These are phyloP conservation scores for Gymnoscopelus microlampas DNA, from an alignment of 2,797 vertebrate genomes.

Conservation along the genomic window DNA sequence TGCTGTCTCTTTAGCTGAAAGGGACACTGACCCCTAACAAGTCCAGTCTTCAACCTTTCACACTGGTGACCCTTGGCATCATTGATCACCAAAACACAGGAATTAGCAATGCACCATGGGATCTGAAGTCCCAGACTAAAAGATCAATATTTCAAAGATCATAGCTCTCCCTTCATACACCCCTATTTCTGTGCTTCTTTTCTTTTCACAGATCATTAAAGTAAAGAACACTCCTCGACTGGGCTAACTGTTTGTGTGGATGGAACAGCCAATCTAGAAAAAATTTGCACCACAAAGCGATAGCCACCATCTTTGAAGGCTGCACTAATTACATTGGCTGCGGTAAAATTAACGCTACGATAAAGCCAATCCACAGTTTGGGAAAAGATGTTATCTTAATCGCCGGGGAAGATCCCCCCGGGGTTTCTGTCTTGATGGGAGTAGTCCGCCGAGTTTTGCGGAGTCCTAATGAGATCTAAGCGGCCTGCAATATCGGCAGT, in stretches of 20 bases:
- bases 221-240: neutral
- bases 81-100: conserved; percentile 53
- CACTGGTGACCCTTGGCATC: conserved; percentile 29
- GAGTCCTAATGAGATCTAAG: conserved; percentile 60
- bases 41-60: conserved; percentile 62
- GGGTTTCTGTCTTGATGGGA: conserved; percentile 54
- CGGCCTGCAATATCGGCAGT: conserved; percentile 36
- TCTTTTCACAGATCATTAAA: conserved; percentile 1
- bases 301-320: conserved; percentile 44
- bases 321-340: conserved; percentile 55
- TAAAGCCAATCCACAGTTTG: conserved; percentile 54
- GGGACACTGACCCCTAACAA: conserved; percentile 59
- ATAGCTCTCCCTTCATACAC: neutral
- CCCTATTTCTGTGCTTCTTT: conserved; percentile 1
- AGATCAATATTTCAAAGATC: neutral
- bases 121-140: conserved; percentile 47
- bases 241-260: conserved; percentile 22
- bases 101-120: conserved; percentile 58
- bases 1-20: conserved; percentile 55
- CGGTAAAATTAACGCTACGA: conserved; percentile 47
- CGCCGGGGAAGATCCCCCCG: conserved; percentile 37
- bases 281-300: conserved; percentile 44
- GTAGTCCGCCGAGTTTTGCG: conserved; percentile 47
- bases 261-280: conserved; percentile 36
- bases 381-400: conserved; percentile 64